Conservation (phyloP, 2,797 vertebrate genomes). For the Yasuhikotakia modesta region DNA sequence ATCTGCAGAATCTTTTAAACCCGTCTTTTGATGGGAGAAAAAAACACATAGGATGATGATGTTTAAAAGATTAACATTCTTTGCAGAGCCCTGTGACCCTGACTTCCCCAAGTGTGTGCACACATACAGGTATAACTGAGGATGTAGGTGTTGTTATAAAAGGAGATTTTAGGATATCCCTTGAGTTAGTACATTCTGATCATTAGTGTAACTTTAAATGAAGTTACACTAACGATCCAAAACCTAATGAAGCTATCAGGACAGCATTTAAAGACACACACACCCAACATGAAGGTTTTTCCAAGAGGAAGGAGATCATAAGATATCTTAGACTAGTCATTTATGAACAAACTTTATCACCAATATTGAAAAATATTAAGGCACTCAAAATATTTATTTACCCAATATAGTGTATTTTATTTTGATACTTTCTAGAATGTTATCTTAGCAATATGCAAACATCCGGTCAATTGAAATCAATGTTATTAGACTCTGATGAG, state of each 20-base stretch:
- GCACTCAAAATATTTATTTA: background rate
- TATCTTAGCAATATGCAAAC: background rate
- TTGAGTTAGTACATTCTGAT: background rate
- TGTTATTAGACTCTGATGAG: background rate
- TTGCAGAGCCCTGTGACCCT: background rate
- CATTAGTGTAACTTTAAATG: background rate
- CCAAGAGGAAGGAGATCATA: background rate
- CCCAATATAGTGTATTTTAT: background rate
- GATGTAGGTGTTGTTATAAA: background rate
- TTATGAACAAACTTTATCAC: background rate
- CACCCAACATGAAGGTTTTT: background rate
- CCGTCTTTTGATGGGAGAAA: background rate
- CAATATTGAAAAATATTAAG: no score
- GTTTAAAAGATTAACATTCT: background rate
- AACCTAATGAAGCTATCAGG: background rate
- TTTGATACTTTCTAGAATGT: background rate
- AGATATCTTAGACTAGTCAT: background rate
- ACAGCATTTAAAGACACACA: background rate
- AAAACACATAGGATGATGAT: background rate
- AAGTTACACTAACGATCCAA: slow-evolving; percentile 17
- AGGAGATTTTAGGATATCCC: background rate
- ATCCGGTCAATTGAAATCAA: background rate
- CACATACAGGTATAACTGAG: background rate
- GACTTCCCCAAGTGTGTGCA: background rate
- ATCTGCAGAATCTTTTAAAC: background rate